Conservation (phyloP, 2,888 invertebrate species). For the Lasius platythorax region DNA sequence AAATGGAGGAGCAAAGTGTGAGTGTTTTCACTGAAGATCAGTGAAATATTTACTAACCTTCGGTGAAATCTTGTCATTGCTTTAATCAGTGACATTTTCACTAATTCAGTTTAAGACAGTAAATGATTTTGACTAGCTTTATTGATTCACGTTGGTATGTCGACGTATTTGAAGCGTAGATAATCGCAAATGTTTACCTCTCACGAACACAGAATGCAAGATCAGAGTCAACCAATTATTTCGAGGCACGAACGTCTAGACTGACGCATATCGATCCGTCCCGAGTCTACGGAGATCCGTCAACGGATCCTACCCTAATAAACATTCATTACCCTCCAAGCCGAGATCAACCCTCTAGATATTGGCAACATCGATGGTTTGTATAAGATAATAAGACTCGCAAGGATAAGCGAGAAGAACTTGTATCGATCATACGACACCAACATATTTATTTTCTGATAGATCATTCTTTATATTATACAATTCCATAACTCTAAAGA, state of each 20-base stretch:
- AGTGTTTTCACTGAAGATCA: not conserved
- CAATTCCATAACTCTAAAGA: not conserved
- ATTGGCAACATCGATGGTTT: constrained; percentile 63
- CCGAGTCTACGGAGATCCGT: constrained; percentile 68
- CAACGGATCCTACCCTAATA: constrained; percentile 75
- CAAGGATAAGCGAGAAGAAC: constrained; percentile 38
- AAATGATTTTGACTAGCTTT: constrained; percentile 38
- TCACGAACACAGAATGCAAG: constrained; percentile 42
- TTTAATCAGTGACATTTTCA: not conserved
- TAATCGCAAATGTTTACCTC: constrained; percentile 52
- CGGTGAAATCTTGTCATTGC: not conserved
- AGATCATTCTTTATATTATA: not conserved
- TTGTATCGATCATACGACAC: not conserved
- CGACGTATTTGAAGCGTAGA: constrained; percentile 46
- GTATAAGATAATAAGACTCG: constrained; percentile 36
- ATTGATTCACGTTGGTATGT: constrained; percentile 43
- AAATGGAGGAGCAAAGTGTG: not conserved
- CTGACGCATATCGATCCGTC: constrained; percentile 68
- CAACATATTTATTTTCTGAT: not conserved
- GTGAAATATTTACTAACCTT: not conserved
- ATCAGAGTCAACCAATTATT: constrained; percentile 69
- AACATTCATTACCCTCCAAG: constrained; percentile 77
- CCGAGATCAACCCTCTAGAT: constrained; percentile 71
- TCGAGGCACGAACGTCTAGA: constrained; percentile 69
- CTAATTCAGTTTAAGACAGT: not conserved